Evolutionary conservation across 2,888 invertebrate species (phyloP).

Genomic region (Chironomus tentans): DNA sequence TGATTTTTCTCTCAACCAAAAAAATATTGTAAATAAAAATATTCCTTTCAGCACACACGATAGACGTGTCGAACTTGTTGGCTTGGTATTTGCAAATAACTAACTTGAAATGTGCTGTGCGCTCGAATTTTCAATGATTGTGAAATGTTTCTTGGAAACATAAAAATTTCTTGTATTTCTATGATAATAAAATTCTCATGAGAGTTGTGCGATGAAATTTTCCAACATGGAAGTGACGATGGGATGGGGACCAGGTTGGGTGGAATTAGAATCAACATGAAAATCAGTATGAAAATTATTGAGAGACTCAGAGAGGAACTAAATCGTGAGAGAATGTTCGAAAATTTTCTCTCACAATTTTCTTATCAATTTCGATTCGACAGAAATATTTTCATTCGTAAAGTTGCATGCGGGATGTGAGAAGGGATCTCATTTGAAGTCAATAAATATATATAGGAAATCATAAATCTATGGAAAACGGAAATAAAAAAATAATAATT

Average conservation of each 20-base stretch:
- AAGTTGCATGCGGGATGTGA: neutral
- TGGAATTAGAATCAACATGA: slow-evolving; percentile 9
- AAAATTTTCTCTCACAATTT: neutral
- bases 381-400: neutral
- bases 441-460: too few species aligned
- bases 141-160: neutral
- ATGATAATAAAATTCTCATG: neutral
- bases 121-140: neutral
- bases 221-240: neutral
- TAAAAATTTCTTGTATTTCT: neutral
- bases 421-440: too few species aligned
- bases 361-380: neutral
- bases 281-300: neutral
- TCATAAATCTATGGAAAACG: too few species aligned
- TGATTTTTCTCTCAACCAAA: too few species aligned
- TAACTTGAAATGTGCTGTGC: neutral
- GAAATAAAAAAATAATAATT: too few species aligned
- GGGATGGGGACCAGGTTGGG: neutral
- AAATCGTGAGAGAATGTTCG: neutral
- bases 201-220: neutral
- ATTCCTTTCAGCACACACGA: neutral
- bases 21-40: neutral
- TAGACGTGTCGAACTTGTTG: neutral
- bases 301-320: neutral
- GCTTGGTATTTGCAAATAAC: neutral